Percentiles rank a stretch among this genome's conserved stretches.
Conservation (phyloP, 2,113 vertebrate genomes). For the Python bivittatus region DNA sequence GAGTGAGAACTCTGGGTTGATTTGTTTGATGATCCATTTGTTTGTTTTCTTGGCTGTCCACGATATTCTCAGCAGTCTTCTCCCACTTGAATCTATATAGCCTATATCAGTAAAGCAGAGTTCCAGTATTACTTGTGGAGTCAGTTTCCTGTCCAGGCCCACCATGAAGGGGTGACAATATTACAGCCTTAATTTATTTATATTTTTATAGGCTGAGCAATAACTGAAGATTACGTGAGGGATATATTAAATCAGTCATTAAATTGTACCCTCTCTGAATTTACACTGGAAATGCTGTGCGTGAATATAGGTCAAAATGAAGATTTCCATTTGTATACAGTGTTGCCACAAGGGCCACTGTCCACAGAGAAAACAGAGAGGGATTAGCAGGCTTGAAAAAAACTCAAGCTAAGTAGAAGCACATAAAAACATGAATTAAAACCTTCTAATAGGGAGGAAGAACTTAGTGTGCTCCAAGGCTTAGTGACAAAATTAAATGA, state of each 20-base stretch:
- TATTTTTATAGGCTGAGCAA: background rate
- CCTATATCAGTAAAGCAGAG: background rate
- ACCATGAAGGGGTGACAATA: background rate
- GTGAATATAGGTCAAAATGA: background rate
- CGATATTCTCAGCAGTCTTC: background rate
- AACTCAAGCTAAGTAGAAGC: background rate
- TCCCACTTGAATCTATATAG: background rate
- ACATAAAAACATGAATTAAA: background rate
- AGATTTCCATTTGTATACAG: background rate
- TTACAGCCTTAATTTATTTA: background rate
- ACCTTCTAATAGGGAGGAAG: background rate
- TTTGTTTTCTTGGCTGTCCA: background rate
- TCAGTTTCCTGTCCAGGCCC: background rate
- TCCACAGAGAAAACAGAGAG: background rate
- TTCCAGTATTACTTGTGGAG: background rate
- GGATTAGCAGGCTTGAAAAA: background rate
- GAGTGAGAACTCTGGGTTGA: background rate
- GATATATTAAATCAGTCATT: background rate
- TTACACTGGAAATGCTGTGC: background rate
- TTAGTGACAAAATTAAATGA: background rate
- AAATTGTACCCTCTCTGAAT: background rate
- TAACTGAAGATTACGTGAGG: background rate
- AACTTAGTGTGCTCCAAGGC: background rate
- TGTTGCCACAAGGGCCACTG: background rate
- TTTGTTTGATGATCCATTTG: background rate